A percentile compares a stretch with the other conserved stretches of the same genome.
These are phyloP conservation scores for Biston betularia DNA, from an alignment of 2,888 invertebrate genomes.

Conservation along the genomic window DNA sequence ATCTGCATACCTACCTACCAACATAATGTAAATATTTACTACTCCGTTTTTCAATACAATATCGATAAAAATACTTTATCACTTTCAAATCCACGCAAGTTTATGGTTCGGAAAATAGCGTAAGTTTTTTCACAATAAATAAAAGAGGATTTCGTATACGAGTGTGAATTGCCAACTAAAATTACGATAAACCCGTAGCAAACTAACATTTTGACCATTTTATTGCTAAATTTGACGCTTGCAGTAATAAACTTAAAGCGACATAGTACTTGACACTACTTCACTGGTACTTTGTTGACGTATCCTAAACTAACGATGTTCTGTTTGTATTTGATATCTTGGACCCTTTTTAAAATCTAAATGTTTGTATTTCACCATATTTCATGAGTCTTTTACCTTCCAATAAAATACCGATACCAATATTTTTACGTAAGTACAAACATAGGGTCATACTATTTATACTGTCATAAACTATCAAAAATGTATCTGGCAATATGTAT, in stretches of 20 bases:
- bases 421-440: too few relatives aligned
- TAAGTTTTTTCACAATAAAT: slow-evolving; percentile 26
- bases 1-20: background rate
- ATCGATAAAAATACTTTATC: slow-evolving; percentile 30
- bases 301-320: slow-evolving; percentile 14
- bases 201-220: slow-evolving; percentile 4
- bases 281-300: background rate
- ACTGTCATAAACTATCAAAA: too few relatives aligned
- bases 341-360: slow-evolving; percentile 4
- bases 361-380: background rate
- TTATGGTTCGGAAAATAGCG: slow-evolving; percentile 32
- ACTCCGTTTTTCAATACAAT: slow-evolving; percentile 22
- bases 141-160: slow-evolving; percentile 22
- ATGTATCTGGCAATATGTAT: too few relatives aligned
- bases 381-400: too few relatives aligned
- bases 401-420: background rate
- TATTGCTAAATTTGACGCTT: background rate
- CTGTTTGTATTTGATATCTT: slow-evolving; percentile 16
- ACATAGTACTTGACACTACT: slow-evolving; percentile 5
- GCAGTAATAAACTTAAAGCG: background rate
- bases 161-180: slow-evolving; percentile 22
- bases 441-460: background rate
- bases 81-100: slow-evolving; percentile 30
- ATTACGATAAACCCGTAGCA: slow-evolving; percentile 1
- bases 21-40: slow-evolving; percentile 10